These are phyloP conservation scores for Drosophila arawakana DNA, from an alignment of 1,140 invertebrate species.

Conservation along the genomic window DNA sequence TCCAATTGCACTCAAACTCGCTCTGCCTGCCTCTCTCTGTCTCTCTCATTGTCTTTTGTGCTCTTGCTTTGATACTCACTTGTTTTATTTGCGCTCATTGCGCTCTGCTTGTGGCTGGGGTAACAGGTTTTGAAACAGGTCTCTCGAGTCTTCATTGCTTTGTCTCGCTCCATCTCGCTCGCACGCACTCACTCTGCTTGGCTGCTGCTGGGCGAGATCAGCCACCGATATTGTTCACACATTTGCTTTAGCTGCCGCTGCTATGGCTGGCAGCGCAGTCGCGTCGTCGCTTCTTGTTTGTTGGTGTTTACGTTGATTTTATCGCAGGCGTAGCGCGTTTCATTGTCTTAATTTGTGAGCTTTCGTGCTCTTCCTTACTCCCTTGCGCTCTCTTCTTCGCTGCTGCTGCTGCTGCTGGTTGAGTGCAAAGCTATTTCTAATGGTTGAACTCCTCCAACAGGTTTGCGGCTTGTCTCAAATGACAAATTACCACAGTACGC, in stretches of 20 bases:
- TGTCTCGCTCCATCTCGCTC: not conserved
- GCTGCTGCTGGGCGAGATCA: constrained; percentile 72
- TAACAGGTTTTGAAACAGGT: constrained; percentile 81
- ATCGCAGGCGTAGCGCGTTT: constrained; percentile 67
- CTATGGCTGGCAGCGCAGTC: constrained; percentile 28
- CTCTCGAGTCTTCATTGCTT: constrained; percentile 51
- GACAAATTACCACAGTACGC: constrained; percentile 50
- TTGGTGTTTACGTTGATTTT: constrained; percentile 75
- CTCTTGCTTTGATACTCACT: not conserved
- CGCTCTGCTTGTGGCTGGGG: constrained; percentile 46
- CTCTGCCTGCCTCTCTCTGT: constrained; percentile 8
- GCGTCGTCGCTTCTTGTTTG: constrained; percentile 42
- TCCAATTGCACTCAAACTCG: constrained; percentile 5
- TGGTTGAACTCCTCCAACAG: constrained; percentile 37
- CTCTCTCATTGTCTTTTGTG: constrained; percentile 1
- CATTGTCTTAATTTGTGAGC: constrained; percentile 79
- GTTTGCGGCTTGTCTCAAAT: constrained; percentile 56
- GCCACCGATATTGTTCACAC: constrained; percentile 79
- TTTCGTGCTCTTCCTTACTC: constrained; percentile 2
- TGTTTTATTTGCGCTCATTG: constrained; percentile 26
- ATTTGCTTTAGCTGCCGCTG: constrained; percentile 64
- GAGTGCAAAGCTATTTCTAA: constrained; percentile 45
- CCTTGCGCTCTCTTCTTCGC: not conserved
- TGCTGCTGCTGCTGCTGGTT: not conserved
- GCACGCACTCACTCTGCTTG: constrained; percentile 35